Evolutionary conservation across 2,113 vertebrate genomes (phyloP).

Genomic region (pig (Sus scrofa)): DNA sequence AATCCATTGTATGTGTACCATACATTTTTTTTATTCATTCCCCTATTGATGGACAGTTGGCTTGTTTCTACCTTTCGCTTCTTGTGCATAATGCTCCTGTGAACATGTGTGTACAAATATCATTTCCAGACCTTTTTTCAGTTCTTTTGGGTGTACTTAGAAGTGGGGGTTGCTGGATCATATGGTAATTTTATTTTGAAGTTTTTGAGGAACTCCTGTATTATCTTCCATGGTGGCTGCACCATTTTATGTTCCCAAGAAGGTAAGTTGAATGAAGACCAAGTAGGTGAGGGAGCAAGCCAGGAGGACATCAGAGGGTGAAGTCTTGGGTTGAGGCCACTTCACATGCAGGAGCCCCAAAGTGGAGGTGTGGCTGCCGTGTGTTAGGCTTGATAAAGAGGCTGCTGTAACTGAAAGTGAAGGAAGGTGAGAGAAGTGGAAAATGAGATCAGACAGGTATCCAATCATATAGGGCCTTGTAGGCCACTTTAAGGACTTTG

Average conservation of each 20-base stretch:
- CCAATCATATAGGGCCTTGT: neutral
- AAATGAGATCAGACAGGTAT: neutral
- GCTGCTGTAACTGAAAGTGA: neutral
- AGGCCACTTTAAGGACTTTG: neutral
- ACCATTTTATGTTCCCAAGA: neutral
- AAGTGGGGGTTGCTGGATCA: neutral
- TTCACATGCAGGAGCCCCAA: rapidly evolving
- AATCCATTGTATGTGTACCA: neutral
- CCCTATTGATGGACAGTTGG: neutral
- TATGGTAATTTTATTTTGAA: neutral
- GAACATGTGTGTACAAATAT: neutral
- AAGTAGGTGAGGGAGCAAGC: neutral
- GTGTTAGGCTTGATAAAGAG: neutral
- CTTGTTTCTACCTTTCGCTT: neutral
- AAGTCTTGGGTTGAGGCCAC: neutral
- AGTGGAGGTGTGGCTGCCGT: rapidly evolving
- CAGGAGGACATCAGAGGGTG: neutral
- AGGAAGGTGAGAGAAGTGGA: neutral
- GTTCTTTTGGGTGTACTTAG: neutral
- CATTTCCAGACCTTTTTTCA: neutral
- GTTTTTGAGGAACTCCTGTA: neutral
- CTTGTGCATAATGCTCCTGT: neutral
- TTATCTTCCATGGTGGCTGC: neutral
- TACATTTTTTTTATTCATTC: constrained; percentile 5
- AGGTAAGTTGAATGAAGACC: neutral